Conservation (phyloP, 2,113 vertebrate species). For the Sylvia atricapilla region DNA sequence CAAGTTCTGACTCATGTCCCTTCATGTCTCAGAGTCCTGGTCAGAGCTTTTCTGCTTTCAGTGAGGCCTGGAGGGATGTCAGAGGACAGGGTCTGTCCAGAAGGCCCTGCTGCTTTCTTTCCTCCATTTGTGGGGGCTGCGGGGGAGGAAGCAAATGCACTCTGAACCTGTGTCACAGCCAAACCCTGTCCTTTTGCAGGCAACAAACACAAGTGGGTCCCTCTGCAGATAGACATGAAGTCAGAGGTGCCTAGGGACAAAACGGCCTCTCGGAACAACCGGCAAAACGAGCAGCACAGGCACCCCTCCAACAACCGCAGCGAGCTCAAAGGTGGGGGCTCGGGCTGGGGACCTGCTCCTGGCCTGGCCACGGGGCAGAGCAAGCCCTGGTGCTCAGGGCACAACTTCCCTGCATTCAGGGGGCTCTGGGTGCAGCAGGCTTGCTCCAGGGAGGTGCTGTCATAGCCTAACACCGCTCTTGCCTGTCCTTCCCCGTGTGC, state of each 20-base stretch:
- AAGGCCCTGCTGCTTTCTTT: background rate
- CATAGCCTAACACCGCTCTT: background rate
- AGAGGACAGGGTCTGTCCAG: background rate
- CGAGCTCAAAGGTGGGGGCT: conserved; percentile 87
- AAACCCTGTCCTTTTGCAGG: conserved; percentile 74
- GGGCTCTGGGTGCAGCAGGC: rapidly evolving
- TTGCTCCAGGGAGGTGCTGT: background rate
- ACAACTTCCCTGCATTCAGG: rapidly evolving
- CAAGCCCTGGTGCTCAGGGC: background rate
- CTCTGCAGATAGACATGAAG: conserved; percentile 97
- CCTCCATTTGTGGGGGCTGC: rapidly evolving
- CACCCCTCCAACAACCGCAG: conserved; percentile 83
- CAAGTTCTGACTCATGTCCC: background rate
- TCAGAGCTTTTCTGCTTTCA: background rate
- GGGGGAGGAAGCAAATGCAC: background rate
- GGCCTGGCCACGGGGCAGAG: background rate
- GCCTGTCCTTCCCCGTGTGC: background rate
- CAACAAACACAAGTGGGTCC: conserved; percentile 98
- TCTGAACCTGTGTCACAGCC: conserved; percentile 1
- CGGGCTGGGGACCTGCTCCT: background rate
- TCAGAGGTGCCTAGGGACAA: conserved; percentile 92
- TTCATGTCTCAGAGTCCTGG: rapidly evolving
- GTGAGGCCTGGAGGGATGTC: background rate
- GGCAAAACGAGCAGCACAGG: conserved; percentile 88
- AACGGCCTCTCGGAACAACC: conserved; percentile 90